Evolutionary conservation across 2,888 invertebrate genomes (phyloP).

Genomic region (Nasonia oneida): DNA sequence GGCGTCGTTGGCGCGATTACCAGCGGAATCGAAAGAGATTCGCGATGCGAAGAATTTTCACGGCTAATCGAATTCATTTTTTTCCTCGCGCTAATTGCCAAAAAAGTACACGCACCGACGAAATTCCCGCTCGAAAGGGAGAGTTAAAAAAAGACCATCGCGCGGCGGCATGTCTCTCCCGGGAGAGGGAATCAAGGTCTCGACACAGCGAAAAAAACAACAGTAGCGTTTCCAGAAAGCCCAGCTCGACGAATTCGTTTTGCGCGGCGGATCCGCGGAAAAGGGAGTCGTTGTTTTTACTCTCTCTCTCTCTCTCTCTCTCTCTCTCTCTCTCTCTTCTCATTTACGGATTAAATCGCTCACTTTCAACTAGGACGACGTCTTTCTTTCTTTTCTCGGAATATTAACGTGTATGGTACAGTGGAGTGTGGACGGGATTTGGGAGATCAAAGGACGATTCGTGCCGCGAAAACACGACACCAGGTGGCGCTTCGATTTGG

Average conservation of each 20-base stretch:
- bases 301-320: not conserved
- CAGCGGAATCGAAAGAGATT: not conserved
- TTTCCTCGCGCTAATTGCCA: not conserved
- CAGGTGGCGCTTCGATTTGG: no score
- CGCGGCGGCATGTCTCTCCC: not conserved
- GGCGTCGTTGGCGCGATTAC: not conserved
- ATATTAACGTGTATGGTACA: not conserved
- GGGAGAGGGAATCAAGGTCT: not conserved
- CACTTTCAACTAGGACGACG: no score
- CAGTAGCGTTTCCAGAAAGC: not conserved
- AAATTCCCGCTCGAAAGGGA: not conserved
- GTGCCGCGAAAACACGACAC: not conserved
- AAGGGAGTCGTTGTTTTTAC: not conserved
- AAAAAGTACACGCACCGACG: not conserved
- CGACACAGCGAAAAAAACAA: not conserved
- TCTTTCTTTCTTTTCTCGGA: not conserved
- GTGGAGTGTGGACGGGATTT: not conserved
- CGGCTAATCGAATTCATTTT: not conserved
- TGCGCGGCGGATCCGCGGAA: not conserved
- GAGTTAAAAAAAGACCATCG: not conserved
- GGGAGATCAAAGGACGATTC: not conserved
- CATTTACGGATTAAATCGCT: not conserved
- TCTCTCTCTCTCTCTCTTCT: not conserved
- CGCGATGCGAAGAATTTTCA: not conserved
- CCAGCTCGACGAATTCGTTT: conserved; percentile 1